These are phyloP conservation scores for Apostichopus leukothele DNA, from an alignment of 53 echinoderm and acorn worm species.

Conservation along the genomic window DNA sequence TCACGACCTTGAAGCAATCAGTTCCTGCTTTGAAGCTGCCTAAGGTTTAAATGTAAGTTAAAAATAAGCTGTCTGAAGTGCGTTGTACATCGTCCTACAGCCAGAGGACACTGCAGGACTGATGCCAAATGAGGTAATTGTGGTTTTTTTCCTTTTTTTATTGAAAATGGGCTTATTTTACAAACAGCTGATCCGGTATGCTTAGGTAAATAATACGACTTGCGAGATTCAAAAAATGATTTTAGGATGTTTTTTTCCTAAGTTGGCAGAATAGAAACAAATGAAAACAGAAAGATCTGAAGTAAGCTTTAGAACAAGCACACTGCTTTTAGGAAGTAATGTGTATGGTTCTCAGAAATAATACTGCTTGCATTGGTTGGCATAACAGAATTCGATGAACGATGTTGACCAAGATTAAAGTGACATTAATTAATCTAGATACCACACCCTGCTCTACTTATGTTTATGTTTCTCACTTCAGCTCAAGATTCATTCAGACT, in stretches of 20 bases:
- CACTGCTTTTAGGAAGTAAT: no score
- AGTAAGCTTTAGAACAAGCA: no score
- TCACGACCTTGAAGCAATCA: neutral
- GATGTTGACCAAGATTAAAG: no score
- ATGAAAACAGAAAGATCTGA: no score
- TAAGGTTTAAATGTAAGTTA: constrained; percentile 30
- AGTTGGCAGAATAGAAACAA: no score
- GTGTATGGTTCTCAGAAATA: no score
- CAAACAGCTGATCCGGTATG: constrained; percentile 16
- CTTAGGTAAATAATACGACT: neutral
- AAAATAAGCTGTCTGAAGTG: constrained; percentile 45
- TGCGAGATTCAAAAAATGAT: neutral
- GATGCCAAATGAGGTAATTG: constrained; percentile 32
- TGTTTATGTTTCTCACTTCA: no score
- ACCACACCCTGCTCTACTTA: no score
- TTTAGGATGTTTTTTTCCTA: neutral
- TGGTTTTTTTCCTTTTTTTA: neutral
- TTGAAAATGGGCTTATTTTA: neutral
- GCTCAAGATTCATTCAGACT: no score
- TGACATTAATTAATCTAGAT: no score
- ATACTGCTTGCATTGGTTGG: no score
- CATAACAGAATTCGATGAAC: no score
- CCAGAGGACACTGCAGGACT: neutral
- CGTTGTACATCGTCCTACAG: constrained; percentile 23
- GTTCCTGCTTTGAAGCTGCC: constrained; percentile 6